Evolutionary conservation across 2,888 invertebrate species (phyloP), one percentile per base, ranked within the genome.

Genomic region (Nematopogon swammerdamellus): DNA sequence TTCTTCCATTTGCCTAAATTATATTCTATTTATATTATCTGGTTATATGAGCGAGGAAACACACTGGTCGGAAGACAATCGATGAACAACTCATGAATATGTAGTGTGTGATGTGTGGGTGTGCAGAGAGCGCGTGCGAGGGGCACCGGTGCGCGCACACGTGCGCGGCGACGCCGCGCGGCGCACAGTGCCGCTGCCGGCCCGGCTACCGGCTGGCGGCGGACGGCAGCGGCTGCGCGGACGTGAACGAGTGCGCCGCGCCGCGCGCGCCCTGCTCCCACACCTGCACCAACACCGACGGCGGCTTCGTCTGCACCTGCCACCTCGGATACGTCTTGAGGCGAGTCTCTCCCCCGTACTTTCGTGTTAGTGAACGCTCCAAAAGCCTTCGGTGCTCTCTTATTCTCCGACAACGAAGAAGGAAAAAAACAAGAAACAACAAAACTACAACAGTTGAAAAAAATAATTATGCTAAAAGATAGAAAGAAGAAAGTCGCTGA

Each of bases 191-290:
- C 63, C 59, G 63, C 1, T 92, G 92, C 59, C 62, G 67, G 1
- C 55, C 59, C 0, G 92, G 91, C 1, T 89, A 80, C 63, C 60
- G 63, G 14, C 60, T 86, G 30, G 62, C 62, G 2, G 59, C 64
- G 0, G 84, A 86, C 58, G 80, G 81, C 17, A 73, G 67, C 47
- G 70, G 72, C 2, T 92, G 92, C 56, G 61, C 62, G 14, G 91
- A 93, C 61, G 70, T 88, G 0, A 80, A 92, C 58, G 93, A 93
- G 68, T 95, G 95, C 59, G 55, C 63, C 2, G 56, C 63, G 2
- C 70, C 75, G 16, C 69, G 71, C 1, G 65, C 70, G 17, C 67
- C 79, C 1, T 92, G 92, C 61, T 81, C 88, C 3, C 92, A 92
- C 59, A 58, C 75, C 0, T 89, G 89, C 61, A 59, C 60, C 20